Evolutionary conservation across 2,888 invertebrate genomes (phyloP).

Genomic region (Heliconius ismenius): DNA sequence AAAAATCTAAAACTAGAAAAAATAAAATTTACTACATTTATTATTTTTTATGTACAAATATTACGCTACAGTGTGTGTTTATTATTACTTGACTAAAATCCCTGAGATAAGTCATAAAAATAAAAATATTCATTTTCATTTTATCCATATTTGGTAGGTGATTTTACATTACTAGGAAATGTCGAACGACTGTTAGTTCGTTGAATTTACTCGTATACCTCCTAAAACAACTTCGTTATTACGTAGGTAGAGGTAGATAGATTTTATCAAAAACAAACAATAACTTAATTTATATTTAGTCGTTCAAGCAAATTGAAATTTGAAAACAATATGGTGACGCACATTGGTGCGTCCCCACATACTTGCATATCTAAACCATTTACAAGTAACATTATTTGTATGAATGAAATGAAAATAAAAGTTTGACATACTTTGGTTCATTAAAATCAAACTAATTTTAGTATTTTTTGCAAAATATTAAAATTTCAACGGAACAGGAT

Average conservation of each 20-base stretch:
- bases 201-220: no score
- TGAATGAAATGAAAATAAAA: conserved; percentile 6
- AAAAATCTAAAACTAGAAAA: neutral
- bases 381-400: neutral
- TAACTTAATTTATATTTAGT: neutral
- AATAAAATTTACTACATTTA: neutral
- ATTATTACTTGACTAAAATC: neutral
- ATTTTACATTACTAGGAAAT: neutral
- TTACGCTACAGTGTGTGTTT: neutral
- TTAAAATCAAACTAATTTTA: neutral
- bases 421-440: neutral
- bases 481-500: neutral
- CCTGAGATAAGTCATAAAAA: neutral
- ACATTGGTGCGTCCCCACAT: neutral
- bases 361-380: neutral
- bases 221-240: neutral
- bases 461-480: neutral
- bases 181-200: no score
- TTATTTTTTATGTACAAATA: neutral
- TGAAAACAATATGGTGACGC: conserved; percentile 22
- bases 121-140: neutral
- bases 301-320: neutral
- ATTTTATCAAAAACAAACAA: neutral
- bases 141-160: neutral
- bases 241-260: neutral